Conservation (phyloP, 2,113 vertebrate species). For the Anser cygnoides region DNA sequence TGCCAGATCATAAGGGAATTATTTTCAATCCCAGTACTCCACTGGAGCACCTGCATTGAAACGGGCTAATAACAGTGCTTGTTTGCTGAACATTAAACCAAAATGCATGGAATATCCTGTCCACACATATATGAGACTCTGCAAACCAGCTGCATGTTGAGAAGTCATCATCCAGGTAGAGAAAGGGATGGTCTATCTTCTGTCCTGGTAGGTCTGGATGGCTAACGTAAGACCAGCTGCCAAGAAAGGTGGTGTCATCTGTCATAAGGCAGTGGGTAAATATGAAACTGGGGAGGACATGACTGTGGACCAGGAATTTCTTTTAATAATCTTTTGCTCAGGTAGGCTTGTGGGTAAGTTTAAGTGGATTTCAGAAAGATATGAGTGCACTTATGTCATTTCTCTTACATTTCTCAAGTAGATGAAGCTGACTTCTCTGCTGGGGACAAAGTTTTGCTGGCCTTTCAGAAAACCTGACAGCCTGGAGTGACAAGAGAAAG, state of each 20-base stretch:
- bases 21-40: not conserved
- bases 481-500: not conserved
- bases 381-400: not conserved
- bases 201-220: not conserved
- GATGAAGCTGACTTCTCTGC: not conserved
- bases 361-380: not conserved
- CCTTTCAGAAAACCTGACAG: not conserved
- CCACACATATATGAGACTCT: not conserved
- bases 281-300: not conserved
- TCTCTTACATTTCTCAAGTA: not conserved
- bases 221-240: not conserved
- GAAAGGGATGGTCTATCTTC: not conserved
- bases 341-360: not conserved
- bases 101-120: not conserved
- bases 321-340: not conserved
- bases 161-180: not conserved
- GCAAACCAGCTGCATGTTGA: not conserved
- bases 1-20: not conserved
- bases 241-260: not conserved
- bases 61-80: not conserved
- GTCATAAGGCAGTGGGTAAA: not conserved
- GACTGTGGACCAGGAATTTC: not conserved
- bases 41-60: not conserved
- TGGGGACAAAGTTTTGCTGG: not conserved
- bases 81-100: not conserved